Evolutionary conservation across 2,113 vertebrate species (phyloP).

Genomic region (Peromyscus californicus): DNA sequence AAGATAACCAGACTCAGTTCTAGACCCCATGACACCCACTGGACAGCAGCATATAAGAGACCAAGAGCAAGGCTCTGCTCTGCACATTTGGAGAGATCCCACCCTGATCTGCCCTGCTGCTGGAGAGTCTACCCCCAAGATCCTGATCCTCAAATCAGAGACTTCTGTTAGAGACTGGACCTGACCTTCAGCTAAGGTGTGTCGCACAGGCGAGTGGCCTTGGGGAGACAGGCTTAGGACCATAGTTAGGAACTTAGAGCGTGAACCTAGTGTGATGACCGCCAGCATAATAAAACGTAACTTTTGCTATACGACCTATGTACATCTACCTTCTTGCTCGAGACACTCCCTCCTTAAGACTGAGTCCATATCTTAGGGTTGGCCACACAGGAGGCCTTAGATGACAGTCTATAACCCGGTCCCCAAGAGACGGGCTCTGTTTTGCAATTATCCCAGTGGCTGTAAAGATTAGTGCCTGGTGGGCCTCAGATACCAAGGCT

Average conservation of each 20-base stretch:
- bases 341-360: neutral
- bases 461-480: neutral
- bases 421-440: neutral
- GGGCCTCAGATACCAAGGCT: neutral
- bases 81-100: neutral
- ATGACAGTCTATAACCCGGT: neutral
- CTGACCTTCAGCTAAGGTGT: neutral
- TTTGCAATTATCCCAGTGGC: neutral
- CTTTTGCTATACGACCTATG: neutral
- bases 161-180: neutral
- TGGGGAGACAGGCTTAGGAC: neutral
- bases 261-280: neutral
- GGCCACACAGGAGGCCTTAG: neutral
- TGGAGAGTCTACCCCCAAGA: neutral
- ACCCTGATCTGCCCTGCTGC: neutral
- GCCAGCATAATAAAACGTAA: neutral
- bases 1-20: neutral
- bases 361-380: fast-evolving
- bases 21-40: neutral
- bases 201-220: neutral
- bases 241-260: neutral
- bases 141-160: neutral
- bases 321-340: neutral
- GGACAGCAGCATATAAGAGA: neutral
- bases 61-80: neutral